Base-by-base conservation (phyloP, 2,113 vertebrate genomes). In the Orycteropus afer region DNA sequence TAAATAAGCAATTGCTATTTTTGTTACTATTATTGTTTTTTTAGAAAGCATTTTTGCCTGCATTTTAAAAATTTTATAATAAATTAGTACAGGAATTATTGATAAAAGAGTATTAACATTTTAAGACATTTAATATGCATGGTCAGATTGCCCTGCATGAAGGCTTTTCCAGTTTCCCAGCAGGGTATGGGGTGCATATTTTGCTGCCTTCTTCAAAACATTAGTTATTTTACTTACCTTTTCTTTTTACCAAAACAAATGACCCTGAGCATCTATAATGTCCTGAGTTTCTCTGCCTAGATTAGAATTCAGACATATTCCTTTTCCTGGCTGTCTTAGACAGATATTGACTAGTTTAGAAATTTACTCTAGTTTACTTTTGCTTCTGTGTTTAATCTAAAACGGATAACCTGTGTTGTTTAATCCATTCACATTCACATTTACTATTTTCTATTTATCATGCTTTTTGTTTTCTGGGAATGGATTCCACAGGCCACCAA, bases 201-300 rank as follows among this genome's bases (percentile, higher is more conserved):
- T 95, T 40, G 83, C 45, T n/a, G 17, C 23, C 4, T 67, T 17
- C 15, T 92, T 47, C 69, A 65, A 81, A 55, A 89, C 40, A 13
- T 82, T n/a, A n/a, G 22, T 69, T 51, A 27, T 85, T 86, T 86
- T 92, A 29, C 29, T 69, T 94, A 67, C 2, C 47, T 78, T 95
- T 81, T 14, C 23, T 84, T 5, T 85, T 89, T 3, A 27, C 47
- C 37, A 77, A 61, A 87, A 53, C 29, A n/a, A 23, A 37, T 67
- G 13, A 65, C 27, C 55, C 79, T 59, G 65, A 49, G 25, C 22
- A 11, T 77, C 77, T 90, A 0, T 59, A 25, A 79, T 63, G 18
- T 71, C 18, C 10, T 78, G 42, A 49, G 27, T 61, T 37, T 73
- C 37, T 78, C 32, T 78, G 51, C 45, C 51, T 71, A 78, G 37